These are phyloP conservation scores for Stegostoma tigrinum DNA, from an alignment of 2,113 vertebrate genomes.

Conservation along the genomic window DNA sequence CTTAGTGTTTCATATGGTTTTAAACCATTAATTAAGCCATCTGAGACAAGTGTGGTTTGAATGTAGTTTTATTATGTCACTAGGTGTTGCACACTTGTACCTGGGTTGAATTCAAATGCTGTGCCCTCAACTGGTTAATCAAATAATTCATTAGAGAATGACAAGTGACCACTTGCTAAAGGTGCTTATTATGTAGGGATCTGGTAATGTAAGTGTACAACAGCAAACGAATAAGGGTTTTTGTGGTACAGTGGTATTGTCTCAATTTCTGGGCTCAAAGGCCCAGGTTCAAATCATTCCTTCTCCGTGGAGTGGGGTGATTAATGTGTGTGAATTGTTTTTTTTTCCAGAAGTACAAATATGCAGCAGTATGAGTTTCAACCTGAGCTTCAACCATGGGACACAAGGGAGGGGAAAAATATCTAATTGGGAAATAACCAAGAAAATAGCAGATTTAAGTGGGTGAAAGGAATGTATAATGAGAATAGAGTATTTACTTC, in stretches of 20 bases:
- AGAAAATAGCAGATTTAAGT: not conserved
- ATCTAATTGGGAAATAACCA: not conserved
- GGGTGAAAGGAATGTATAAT: not conserved
- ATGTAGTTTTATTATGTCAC: not conserved
- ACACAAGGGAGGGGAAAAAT: not conserved
- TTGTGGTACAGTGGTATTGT: too few species aligned
- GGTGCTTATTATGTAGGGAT: not conserved
- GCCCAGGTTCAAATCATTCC: too few species aligned
- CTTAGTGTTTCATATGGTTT: not conserved
- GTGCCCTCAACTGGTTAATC: not conserved
- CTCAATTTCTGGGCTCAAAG: too few species aligned
- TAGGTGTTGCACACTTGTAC: not conserved
- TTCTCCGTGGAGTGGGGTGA: too few species aligned
- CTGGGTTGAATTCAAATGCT: not conserved
- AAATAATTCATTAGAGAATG: not conserved
- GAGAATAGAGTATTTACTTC: not conserved
- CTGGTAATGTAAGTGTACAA: not conserved
- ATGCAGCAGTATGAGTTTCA: not conserved
- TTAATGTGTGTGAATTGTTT: too few species aligned
- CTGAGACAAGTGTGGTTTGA: not conserved
- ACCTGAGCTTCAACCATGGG: not conserved
- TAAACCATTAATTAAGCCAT: not conserved
- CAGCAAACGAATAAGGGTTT: not conserved
- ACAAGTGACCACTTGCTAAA: not conserved
- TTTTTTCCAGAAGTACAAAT: too few species aligned